These are phyloP conservation scores for Blastomussa wellsi DNA, from an alignment of 92 coral and sea anemone species.

Conservation along the genomic window DNA sequence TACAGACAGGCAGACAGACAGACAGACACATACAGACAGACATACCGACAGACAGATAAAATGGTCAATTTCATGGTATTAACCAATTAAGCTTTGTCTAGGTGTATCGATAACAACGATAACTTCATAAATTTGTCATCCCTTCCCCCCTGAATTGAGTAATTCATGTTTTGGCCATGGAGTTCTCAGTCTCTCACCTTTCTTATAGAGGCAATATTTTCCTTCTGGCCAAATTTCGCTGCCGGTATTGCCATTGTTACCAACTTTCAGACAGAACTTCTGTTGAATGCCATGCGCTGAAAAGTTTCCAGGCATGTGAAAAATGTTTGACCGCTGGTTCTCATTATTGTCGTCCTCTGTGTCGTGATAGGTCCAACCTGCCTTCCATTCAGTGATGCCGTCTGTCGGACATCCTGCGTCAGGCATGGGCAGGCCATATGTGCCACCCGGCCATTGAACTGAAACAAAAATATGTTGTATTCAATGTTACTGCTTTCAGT, in stretches of 20 bases:
- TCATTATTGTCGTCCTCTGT: constrained; percentile 96
- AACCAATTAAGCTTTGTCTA: too few relatives aligned
- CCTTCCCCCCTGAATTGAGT: not conserved
- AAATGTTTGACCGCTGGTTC: constrained; percentile 92
- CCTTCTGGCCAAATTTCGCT: constrained; percentile 99
- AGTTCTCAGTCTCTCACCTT: constrained; percentile 65
- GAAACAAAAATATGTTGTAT: too few relatives aligned
- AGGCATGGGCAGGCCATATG: constrained; percentile 97
- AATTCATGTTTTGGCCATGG: not conserved
- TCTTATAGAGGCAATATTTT: constrained; percentile 93
- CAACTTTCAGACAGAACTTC: constrained; percentile 87
- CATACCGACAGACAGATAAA: not conserved
- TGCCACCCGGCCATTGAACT: constrained; percentile 98
- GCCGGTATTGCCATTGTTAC: constrained; percentile 72
- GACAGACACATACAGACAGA: not conserved
- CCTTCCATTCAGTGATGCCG: constrained; percentile 77
- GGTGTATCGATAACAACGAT: not conserved
- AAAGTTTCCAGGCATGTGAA: constrained; percentile 98
- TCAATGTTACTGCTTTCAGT: too few relatives aligned
- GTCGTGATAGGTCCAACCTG: constrained; percentile 97
- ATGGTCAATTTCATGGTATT: not conserved
- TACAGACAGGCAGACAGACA: not conserved
- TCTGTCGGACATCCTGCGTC: constrained; percentile 90
- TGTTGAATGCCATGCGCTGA: constrained; percentile 97
- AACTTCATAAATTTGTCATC: not conserved